These are phyloP conservation scores for Bujurquina vittata DNA, from an alignment of 2,113 vertebrate species.

Conservation along the genomic window DNA sequence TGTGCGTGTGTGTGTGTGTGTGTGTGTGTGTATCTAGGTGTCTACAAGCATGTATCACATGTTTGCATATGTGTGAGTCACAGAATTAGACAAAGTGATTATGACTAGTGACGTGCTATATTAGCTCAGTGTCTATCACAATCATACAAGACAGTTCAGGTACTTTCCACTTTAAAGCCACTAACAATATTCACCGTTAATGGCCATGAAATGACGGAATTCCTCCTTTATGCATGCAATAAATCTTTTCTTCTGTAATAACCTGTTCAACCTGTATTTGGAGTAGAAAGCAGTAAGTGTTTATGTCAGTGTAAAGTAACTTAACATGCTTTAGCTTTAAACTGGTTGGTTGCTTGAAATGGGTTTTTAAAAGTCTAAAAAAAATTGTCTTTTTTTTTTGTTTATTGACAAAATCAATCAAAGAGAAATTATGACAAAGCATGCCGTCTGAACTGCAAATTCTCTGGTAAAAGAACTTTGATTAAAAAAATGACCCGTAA, in stretches of 20 bases:
- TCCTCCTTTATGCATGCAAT: not conserved
- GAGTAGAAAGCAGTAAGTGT: not conserved
- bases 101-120: constrained; percentile 6
- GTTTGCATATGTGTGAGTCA: constrained; percentile 11
- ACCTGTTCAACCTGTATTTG: not conserved
- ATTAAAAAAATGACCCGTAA: not conserved
- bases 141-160: not conserved
- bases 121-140: not conserved
- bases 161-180: not conserved
- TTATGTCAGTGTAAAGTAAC: not conserved
- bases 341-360: not conserved
- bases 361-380: not conserved
- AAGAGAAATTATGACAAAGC: not conserved
- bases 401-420: not conserved
- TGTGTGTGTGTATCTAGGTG: not conserved
- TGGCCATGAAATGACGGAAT: not conserved
- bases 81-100: constrained; percentile 8
- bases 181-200: not conserved
- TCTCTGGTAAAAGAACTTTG: not conserved
- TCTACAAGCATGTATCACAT: not conserved
- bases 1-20: constrained; percentile 29
- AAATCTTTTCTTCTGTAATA: not conserved
- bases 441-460: not conserved
- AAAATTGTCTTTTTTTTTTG: not conserved
- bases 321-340: not conserved